These are phyloP conservation scores for Agrochola macilenta DNA, from an alignment of 2,888 invertebrate species.

Conservation along the genomic window DNA sequence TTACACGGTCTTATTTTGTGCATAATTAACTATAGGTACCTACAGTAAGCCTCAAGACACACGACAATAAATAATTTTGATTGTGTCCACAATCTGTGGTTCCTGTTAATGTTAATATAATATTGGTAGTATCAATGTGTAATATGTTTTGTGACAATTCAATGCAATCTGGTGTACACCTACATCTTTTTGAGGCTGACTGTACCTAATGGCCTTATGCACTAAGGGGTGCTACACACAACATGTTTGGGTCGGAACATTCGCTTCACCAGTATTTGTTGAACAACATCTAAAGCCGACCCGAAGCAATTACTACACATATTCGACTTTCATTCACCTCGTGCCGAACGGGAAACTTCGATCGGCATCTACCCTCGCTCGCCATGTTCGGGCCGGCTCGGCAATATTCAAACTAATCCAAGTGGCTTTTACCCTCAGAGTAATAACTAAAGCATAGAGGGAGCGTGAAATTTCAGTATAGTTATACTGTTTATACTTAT, in stretches of 20 bases:
- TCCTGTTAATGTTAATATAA: too few species aligned
- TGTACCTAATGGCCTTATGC: not conserved
- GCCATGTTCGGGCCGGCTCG: too few species aligned
- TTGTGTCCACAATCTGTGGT: not conserved
- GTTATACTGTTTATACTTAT: too few species aligned
- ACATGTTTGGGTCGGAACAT: too few species aligned
- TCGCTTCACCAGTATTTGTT: not conserved
- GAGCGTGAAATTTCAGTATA: too few species aligned
- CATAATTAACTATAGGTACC: too few species aligned
- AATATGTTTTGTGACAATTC: not conserved
- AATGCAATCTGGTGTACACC: not conserved
- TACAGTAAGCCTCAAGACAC: not conserved
- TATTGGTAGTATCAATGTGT: not conserved
- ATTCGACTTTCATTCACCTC: too few species aligned
- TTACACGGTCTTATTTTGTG: not conserved
- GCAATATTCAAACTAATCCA: not conserved
- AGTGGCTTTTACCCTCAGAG: not conserved
- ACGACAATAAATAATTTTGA: not conserved
- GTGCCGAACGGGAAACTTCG: not conserved
- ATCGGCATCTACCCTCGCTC: not conserved
- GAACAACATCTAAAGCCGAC: not conserved
- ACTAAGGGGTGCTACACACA: not conserved
- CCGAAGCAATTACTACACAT: not conserved
- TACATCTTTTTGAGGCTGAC: not conserved
- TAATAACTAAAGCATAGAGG: too few species aligned